These are phyloP conservation scores for Agrotis clavis DNA, from an alignment of 2,888 invertebrate genomes.

Conservation along the genomic window DNA sequence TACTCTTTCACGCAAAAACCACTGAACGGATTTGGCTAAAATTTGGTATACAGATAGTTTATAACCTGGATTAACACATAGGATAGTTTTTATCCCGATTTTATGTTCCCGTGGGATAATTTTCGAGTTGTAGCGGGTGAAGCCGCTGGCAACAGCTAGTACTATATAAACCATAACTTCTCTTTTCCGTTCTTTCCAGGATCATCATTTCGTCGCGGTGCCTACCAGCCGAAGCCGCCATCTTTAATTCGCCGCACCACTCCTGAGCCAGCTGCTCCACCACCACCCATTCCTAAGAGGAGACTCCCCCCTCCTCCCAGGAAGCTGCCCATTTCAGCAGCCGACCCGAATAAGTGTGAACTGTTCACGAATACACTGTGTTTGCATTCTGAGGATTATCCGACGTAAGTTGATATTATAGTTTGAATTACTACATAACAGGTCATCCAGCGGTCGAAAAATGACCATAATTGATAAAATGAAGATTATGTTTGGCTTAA, in stretches of 20 bases:
- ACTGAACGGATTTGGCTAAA: too few species aligned
- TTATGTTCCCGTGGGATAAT: too few species aligned
- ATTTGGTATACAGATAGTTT: too few species aligned
- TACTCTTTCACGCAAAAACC: too few species aligned
- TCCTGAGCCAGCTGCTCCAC: slow-evolving; percentile 72
- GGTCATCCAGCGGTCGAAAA: too few species aligned
- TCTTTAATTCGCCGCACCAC: slow-evolving; percentile 79
- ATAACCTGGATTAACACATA: too few species aligned
- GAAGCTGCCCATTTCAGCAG: slow-evolving; percentile 73
- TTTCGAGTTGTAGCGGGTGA: too few species aligned
- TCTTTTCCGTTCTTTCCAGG: slow-evolving; percentile 66
- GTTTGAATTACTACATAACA: neutral
- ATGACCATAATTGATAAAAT: too few species aligned
- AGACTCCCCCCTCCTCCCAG: slow-evolving; percentile 75
- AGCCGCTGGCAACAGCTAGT: too few species aligned
- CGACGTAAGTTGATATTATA: slow-evolving; percentile 92
- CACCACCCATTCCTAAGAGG: slow-evolving; percentile 68
- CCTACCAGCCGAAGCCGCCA: slow-evolving; percentile 78
- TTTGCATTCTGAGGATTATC: slow-evolving; percentile 94
- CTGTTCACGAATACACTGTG: slow-evolving; percentile 94
- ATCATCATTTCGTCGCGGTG: slow-evolving; percentile 81
- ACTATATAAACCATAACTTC: too few species aligned
- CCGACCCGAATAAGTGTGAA: slow-evolving; percentile 90
- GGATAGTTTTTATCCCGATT: too few species aligned
- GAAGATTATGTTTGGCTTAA: too few species aligned